Conservation (phyloP, 2,888 invertebrate genomes). For the Netelia fuscicornis region DNA sequence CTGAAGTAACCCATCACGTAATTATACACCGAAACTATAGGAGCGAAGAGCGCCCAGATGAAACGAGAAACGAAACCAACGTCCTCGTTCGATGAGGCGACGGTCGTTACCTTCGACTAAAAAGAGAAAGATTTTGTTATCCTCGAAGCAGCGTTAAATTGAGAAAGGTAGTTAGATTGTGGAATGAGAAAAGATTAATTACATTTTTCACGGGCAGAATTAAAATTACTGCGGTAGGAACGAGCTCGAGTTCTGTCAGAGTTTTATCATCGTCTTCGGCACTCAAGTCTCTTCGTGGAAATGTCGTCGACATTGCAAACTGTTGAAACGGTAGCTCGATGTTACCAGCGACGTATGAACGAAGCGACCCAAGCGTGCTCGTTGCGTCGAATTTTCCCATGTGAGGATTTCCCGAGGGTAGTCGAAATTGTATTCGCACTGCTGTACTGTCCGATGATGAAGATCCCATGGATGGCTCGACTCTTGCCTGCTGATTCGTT, state of each 20-base stretch:
- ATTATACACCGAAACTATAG: slow-evolving; percentile 87
- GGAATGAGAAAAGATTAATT: slow-evolving; percentile 59
- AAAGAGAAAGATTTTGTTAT: slow-evolving; percentile 16
- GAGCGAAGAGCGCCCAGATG: slow-evolving; percentile 87
- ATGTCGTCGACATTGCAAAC: slow-evolving; percentile 91
- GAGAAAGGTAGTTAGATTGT: background rate
- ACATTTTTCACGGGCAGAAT: slow-evolving; percentile 88
- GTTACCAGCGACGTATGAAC: slow-evolving; percentile 86
- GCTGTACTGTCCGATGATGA: slow-evolving; percentile 79
- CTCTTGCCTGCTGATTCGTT: slow-evolving; percentile 37
- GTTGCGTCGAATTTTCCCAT: slow-evolving; percentile 90
- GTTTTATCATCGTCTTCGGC: slow-evolving; percentile 86
- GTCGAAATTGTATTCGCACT: slow-evolving; percentile 93
- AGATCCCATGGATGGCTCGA: background rate
- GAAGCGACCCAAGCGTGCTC: slow-evolving; percentile 88
- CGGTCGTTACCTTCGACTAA: slow-evolving; percentile 75
- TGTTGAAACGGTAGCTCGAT: slow-evolving; percentile 86
- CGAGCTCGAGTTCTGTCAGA: slow-evolving; percentile 89
- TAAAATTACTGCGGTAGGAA: slow-evolving; percentile 91
- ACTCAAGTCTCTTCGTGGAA: slow-evolving; percentile 90
- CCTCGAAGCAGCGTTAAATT: background rate
- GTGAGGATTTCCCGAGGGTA: slow-evolving; percentile 92
- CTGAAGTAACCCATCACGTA: slow-evolving; percentile 85
- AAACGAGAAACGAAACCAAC: slow-evolving; percentile 86
- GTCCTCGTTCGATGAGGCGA: slow-evolving; percentile 80